These are phyloP conservation scores for Ameiurus melas DNA, from an alignment of 2,113 vertebrate genomes.

Conservation along the genomic window DNA sequence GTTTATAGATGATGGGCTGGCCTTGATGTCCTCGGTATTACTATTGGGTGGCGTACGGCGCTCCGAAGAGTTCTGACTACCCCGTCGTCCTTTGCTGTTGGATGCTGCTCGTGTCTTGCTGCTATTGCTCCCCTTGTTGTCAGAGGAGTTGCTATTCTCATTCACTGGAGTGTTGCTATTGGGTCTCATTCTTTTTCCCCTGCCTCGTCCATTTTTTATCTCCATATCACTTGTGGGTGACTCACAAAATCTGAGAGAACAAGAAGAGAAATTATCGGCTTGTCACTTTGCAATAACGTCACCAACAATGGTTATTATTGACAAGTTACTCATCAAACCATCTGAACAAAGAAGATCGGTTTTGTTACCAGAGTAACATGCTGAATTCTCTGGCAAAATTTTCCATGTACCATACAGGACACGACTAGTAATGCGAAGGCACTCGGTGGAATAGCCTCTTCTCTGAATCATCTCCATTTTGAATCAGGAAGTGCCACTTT, in stretches of 20 bases:
- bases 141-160: slow-evolving; percentile 83
- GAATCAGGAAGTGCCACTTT: slow-evolving; percentile 43
- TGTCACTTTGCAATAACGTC: not conserved
- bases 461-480: slow-evolving; percentile 41
- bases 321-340: not conserved
- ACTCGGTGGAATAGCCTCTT: slow-evolving; percentile 26
- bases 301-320: not conserved
- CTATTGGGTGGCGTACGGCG: slow-evolving; percentile 86
- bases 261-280: slow-evolving; percentile 12
- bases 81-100: slow-evolving; percentile 93
- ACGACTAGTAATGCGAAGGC: slow-evolving; percentile 34
- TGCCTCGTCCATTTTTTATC: slow-evolving; percentile 94
- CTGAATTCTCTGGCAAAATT: slow-evolving; percentile 19
- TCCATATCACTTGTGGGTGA: slow-evolving; percentile 98
- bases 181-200: slow-evolving; percentile 94
- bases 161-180: slow-evolving; percentile 91
- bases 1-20: slow-evolving; percentile 89
- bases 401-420: slow-evolving; percentile 35
- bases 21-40: slow-evolving; percentile 89
- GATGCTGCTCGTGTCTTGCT: slow-evolving; percentile 92
- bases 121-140: slow-evolving; percentile 88
- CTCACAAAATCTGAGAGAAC: slow-evolving; percentile 88
- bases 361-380: not conserved
- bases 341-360: not conserved
- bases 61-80: slow-evolving; percentile 94